phyloP scores from a whole-genome alignment of 2,113 vertebrate genomes.

The Hippotragus niger region DNA sequence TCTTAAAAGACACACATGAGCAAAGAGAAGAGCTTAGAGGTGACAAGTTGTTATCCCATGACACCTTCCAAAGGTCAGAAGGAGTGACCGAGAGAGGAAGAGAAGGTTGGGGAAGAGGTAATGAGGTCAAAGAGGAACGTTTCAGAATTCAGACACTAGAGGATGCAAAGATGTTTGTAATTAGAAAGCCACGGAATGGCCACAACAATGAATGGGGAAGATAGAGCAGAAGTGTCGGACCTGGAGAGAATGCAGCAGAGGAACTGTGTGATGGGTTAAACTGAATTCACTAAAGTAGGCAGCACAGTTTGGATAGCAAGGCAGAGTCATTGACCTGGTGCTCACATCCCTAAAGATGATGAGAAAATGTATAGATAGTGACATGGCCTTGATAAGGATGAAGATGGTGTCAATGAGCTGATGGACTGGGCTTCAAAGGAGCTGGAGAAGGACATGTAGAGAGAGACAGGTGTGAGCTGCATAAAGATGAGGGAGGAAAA shows the following conservation, averaged over 20 bases:
- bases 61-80: neutral
- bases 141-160: neutral
- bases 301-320: neutral
- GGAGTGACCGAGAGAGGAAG: neutral
- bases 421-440: neutral
- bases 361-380: neutral
- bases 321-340: neutral
- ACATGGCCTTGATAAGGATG: neutral
- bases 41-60: neutral
- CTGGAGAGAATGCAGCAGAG: neutral
- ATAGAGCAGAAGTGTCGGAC: neutral
- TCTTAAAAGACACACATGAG: neutral
- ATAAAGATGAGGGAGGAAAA: neutral
- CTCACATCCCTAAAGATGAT: neutral
- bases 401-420: neutral
- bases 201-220: neutral
- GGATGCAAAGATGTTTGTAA: neutral
- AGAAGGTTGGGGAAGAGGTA: neutral
- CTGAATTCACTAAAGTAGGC: neutral
- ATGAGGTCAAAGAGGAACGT: neutral
- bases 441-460: neutral
- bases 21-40: neutral
- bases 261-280: rapidly evolving
- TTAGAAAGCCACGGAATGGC: neutral
- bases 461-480: neutral